Base-by-base conservation (phyloP, 2,888 invertebrate species). In the Dolichopus griseipennis region DNA sequence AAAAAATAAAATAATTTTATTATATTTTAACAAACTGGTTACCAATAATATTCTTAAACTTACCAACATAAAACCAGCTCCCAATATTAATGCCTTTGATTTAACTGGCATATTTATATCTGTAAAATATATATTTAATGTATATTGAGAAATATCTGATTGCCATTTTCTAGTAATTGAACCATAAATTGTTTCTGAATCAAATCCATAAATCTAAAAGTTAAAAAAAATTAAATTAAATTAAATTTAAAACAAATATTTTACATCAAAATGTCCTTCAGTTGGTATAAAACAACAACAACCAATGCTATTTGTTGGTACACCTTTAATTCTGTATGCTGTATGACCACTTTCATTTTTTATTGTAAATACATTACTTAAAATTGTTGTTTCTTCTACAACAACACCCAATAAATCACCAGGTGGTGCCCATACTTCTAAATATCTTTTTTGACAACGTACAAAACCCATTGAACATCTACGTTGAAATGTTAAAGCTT, bases 31-130 rank as follows among this genome's bases (percentile, higher is more conserved):
- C 27, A 20, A 7, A 22, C 15, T 22, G 7, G 22, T 43, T 20
- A 12, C 20, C n/a, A 15, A 20, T 62, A 64, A 64, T 43, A 10
- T n/a, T 61, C 5, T 27, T 10, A 52, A 61, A 77, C 81, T 83
- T 84, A 93, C 95, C 86, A 95, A 82, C 69, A 95, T 83, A 82
- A 95, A 94, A 0, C 90, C 87, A 65, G 92, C 88, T 7, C 90
- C 95, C 34, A 95, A 78, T 67, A 95, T 83, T 4, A 92, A 81
- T 0, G 93, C 92, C 77, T 95, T 94, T 68, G 90, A 86, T 73
- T 87, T 89, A 1, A 89, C 87, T 75, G 91, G 89, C 22, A 88
- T 84, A 65, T 90, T 88, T 0, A 83, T 76, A 72, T 87, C 84
- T 0, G 93, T 92, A 76, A 92, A 90, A 66, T 87, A 87, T 62